phyloP scores from a whole-genome alignment of 2,113 vertebrate genomes.

The Catharus bicknelli region DNA sequence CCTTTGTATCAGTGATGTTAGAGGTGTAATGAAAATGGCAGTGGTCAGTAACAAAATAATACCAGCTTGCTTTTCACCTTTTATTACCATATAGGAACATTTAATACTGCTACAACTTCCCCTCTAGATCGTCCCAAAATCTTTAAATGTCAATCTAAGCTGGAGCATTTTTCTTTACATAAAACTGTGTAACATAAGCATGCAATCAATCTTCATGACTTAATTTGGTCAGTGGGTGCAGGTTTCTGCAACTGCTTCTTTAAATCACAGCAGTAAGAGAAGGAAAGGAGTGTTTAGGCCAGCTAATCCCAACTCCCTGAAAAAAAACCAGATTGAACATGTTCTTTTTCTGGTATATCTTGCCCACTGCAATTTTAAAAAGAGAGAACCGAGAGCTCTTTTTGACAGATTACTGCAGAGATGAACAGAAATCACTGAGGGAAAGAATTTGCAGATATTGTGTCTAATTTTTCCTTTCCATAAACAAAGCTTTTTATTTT shows the following conservation, averaged over 20 bases:
- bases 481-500: background rate
- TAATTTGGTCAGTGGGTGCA: background rate
- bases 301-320: background rate
- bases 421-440: background rate
- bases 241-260: background rate
- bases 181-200: background rate
- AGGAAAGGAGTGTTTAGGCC: background rate
- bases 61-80: background rate
- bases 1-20: background rate
- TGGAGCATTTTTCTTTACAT: background rate
- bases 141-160: background rate
- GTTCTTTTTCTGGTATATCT: background rate
- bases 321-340: background rate
- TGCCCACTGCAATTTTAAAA: background rate
- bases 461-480: background rate
- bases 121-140: background rate
- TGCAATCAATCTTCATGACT: background rate
- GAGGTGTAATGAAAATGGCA: background rate
- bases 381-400: background rate
- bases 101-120: background rate
- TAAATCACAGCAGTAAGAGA: background rate
- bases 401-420: background rate
- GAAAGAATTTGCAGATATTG: background rate
- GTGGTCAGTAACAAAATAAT: background rate
- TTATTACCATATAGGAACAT: background rate